A percentile compares a stretch with the other conserved stretches of the same genome.
These are phyloP conservation scores for Eumaeus atala DNA, from an alignment of 1,140 invertebrate species.

Conservation along the genomic window DNA sequence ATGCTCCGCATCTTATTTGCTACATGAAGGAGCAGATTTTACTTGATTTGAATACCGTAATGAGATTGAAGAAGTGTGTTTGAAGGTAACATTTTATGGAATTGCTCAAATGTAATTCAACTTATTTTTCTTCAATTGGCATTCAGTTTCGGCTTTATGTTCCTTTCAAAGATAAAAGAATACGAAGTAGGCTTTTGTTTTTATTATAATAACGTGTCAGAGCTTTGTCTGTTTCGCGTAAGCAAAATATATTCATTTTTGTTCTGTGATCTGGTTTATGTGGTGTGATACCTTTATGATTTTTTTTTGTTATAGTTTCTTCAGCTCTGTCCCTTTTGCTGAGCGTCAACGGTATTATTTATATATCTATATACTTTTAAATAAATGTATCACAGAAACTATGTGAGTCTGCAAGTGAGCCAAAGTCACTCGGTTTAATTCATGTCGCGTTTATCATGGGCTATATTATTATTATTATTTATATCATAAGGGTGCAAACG, in stretches of 20 bases:
- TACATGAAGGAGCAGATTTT: constrained; percentile 19
- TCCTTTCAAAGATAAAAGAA: not conserved
- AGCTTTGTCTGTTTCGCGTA: not conserved
- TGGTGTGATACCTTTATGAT: not conserved
- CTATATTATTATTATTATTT: too few species aligned
- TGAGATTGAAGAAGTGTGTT: constrained; percentile 17
- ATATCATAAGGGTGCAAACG: too few species aligned
- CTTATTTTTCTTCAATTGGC: constrained; percentile 9
- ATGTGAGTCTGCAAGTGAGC: too few species aligned
- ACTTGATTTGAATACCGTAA: constrained; percentile 28
- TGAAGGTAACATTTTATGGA: constrained; percentile 9
- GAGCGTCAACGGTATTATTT: too few species aligned
- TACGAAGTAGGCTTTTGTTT: not conserved
- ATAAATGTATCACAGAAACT: too few species aligned
- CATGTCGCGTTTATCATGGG: too few species aligned
- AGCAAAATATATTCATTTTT: not conserved
- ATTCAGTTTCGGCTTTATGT: not conserved
- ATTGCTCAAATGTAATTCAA: constrained; percentile 1
- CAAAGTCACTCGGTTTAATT: too few species aligned
- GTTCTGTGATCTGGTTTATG: not conserved
- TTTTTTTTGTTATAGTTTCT: not conserved
- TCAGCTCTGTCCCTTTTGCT: too few species aligned
- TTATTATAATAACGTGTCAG: not conserved
- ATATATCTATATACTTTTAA: too few species aligned
- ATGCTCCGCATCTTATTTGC: constrained; percentile 1